Evolutionary conservation across 2,113 vertebrate genomes (phyloP), one percentile per base, ranked within the genome.

Genomic region (Cavia aperea): DNA sequence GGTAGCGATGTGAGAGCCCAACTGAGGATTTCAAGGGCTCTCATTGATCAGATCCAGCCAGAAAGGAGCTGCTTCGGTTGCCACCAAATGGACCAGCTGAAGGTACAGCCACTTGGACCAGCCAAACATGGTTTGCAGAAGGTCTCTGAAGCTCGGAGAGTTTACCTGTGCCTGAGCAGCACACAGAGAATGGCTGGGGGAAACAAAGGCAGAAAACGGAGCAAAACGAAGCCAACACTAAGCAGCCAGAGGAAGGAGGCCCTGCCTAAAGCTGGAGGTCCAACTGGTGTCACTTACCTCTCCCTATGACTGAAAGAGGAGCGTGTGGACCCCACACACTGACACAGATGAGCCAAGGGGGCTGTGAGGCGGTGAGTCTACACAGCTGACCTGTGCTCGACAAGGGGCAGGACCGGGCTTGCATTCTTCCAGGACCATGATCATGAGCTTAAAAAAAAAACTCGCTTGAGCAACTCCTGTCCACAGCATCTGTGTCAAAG

Each of bases 101-200:
- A 21, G 77, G 51, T 4, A 16, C 10, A 31, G 31, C 15, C 49
- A 36, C 78, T 31, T 16, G 46, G 26, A 33, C 75, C 73, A 54
- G 75, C 13, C 1, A 4, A 12, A 18, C 23, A 31, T 1, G 0
- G 36, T 31, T 36, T 31, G 26, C 78, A 21, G 86, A 39, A 9
- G 6, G 0, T 18, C 2, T 16, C 46, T 15, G 3, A 15, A 1
- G 26, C 12, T 13, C 36, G 2, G 13, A 43, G n/a, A 43, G 4
- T 43, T 62, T 26, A 4, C n/a, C 10, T 23, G 33, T 19, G 51
- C 4, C 8, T 24, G 11, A 63, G 10, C 46, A 23, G 33, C 7
- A 8, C 39, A 31, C 1, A 0, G n/a, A n/a, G 75, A 10, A 62
- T 1, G 4, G 3, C 7, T 19, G 13, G 21, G 39, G n/a, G 24